Conservation (phyloP, 2,797 vertebrate genomes). For the Rhinella marina region DNA sequence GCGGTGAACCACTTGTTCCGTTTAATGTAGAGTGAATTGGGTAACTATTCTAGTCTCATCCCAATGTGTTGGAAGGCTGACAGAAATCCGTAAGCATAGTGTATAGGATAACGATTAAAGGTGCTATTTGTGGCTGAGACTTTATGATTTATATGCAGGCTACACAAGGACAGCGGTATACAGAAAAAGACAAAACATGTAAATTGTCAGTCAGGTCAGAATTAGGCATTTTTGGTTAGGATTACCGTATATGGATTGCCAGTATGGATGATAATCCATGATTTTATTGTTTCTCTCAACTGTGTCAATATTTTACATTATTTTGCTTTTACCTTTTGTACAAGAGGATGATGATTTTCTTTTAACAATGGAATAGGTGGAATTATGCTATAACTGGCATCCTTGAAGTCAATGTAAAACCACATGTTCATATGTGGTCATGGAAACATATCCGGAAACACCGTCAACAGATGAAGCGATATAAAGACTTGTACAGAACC, state of each 20-base stretch:
- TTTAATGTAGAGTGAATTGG: not conserved
- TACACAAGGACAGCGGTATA: not conserved
- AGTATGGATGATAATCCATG: not conserved
- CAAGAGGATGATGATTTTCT: not conserved
- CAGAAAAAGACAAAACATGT: not conserved
- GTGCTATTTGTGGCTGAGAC: not conserved
- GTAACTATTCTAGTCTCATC: not conserved
- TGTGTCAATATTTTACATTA: not conserved
- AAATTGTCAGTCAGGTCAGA: not conserved
- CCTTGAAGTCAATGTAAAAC: conserved; percentile 90
- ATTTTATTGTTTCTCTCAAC: not conserved
- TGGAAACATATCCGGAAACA: conserved; percentile 87
- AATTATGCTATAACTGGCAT: conserved; percentile 83
- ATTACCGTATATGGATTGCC: not conserved
- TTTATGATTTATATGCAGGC: not conserved
- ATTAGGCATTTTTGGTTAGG: not conserved
- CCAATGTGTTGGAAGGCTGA: not conserved
- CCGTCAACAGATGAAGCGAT: conserved; percentile 82
- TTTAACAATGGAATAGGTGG: conserved; percentile 81
- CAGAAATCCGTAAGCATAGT: not conserved
- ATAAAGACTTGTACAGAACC: conserved; percentile 88
- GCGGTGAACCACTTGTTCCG: conserved; percentile 15
- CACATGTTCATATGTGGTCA: conserved; percentile 93
- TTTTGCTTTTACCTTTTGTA: not conserved
- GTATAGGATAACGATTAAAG: conserved; percentile 17